Conservation (phyloP, 2,888 invertebrate genomes). For the Petrophora chlorosata region DNA sequence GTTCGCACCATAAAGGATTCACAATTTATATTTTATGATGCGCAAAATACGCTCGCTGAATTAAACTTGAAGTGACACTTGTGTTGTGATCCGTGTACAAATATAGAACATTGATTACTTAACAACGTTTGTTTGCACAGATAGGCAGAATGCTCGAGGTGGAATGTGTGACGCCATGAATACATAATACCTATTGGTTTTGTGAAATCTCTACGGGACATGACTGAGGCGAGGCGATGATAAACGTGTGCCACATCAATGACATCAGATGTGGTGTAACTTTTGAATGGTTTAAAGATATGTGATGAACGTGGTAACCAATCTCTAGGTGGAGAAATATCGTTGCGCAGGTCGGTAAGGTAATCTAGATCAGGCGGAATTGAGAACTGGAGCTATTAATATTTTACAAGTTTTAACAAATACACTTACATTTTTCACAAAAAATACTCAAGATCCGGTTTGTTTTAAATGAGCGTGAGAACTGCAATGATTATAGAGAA, state of each 20-base stretch:
- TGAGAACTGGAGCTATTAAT: too few relatives aligned
- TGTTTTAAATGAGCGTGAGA: too few relatives aligned
- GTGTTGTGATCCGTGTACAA: conserved; percentile 47
- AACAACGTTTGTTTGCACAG: conserved; percentile 55
- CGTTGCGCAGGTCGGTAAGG: neutral
- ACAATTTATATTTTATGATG: conserved; percentile 11
- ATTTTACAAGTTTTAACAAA: too few relatives aligned
- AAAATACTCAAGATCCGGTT: too few relatives aligned
- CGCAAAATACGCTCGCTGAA: conserved; percentile 20
- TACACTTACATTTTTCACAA: too few relatives aligned
- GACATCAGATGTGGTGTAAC: conserved; percentile 31
- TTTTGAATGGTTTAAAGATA: conserved; percentile 12
- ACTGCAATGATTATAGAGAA: too few relatives aligned
- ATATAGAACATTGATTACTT: conserved; percentile 56
- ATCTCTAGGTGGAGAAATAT: conserved; percentile 9
- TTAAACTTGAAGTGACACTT: conserved; percentile 29
- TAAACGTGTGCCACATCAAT: conserved; percentile 29
- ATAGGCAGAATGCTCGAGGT: conserved; percentile 49
- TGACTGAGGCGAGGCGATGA: conserved; percentile 41
- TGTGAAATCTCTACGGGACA: conserved; percentile 47
- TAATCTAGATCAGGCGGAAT: neutral
- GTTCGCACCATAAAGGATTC: neutral
- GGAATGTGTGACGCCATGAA: conserved; percentile 55
- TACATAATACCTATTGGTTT: conserved; percentile 48
- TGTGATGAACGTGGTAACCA: conserved; percentile 5